phyloP scores from a whole-genome alignment of 2,113 vertebrate genomes.

The Brienomyrus brachyistius region DNA sequence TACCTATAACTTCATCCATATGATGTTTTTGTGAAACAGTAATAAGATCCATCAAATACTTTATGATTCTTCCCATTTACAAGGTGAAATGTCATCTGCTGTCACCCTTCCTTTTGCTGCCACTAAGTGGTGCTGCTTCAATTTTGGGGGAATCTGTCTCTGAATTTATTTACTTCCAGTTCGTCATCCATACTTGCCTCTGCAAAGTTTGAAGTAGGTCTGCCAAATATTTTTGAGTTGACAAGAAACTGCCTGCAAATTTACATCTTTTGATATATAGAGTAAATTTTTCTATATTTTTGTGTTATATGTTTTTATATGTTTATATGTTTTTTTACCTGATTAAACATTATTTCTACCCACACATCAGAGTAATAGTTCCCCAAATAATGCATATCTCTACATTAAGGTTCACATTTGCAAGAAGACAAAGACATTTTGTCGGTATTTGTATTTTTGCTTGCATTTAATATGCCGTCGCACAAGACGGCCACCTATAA shows the following conservation, averaged over 20 bases:
- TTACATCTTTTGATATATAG: not conserved
- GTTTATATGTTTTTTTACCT: not conserved
- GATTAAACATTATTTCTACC: not conserved
- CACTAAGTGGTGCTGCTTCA: not conserved
- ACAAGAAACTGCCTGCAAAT: not conserved
- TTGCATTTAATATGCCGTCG: not conserved
- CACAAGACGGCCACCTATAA: not conserved
- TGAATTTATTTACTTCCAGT: not conserved
- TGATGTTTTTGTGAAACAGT: not conserved
- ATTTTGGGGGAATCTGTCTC: not conserved
- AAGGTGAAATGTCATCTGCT: not conserved
- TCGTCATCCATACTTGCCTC: not conserved
- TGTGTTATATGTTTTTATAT: not conserved
- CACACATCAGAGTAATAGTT: not conserved
- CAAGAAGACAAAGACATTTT: conserved; percentile 13
- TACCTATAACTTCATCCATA: not conserved
- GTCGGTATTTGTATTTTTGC: not conserved
- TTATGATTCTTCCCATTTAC: not conserved
- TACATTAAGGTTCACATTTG: not conserved
- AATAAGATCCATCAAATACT: not conserved
- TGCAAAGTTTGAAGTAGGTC: not conserved
- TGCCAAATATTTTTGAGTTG: not conserved
- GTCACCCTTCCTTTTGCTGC: not conserved
- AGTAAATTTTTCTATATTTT: not conserved
- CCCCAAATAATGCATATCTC: not conserved